phyloP scores from a whole-genome alignment of 1,140 invertebrate genomes.

The Camponotus pennsylvanicus region DNA sequence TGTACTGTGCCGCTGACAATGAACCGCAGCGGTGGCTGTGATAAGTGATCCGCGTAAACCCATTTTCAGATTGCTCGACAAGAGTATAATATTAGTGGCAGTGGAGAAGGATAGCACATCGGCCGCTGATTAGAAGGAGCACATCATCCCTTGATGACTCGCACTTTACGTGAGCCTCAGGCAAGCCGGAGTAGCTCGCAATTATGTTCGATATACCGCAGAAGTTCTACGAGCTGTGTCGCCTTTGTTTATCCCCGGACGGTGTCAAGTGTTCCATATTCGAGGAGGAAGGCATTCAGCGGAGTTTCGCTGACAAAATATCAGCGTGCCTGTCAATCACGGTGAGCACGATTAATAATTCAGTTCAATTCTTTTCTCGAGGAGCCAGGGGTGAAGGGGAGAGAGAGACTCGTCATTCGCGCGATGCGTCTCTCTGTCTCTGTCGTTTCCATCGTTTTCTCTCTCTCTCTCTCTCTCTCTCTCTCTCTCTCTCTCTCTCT shows the following conservation, averaged over 20 bases:
- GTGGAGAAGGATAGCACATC: conserved; percentile 79
- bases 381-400: too few species aligned
- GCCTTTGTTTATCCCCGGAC: conserved; percentile 86
- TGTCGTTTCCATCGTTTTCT: not conserved
- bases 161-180: conserved; percentile 75
- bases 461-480: conserved; percentile 24
- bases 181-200: conserved; percentile 75
- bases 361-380: conserved; percentile 59
- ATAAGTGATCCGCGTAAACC: conserved; percentile 79
- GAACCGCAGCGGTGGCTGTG: conserved; percentile 82
- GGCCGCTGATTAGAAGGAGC: conserved; percentile 62
- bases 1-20: conserved; percentile 82
- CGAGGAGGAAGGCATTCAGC: conserved; percentile 85
- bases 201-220: conserved; percentile 86
- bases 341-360: conserved; percentile 77
- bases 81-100: conserved; percentile 72
- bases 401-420: conserved; percentile 76
- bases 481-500: too few species aligned
- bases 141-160: conserved; percentile 76
- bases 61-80: conserved; percentile 72
- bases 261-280: conserved; percentile 86
- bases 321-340: conserved; percentile 84
- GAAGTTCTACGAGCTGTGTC: conserved; percentile 87
- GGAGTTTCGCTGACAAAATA: conserved; percentile 86
- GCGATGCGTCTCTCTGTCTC: conserved; percentile 59